Evolutionary conservation across 2,888 invertebrate species (phyloP), one percentile per base, ranked within the genome.

Genomic region (Notodromas monacha): DNA sequence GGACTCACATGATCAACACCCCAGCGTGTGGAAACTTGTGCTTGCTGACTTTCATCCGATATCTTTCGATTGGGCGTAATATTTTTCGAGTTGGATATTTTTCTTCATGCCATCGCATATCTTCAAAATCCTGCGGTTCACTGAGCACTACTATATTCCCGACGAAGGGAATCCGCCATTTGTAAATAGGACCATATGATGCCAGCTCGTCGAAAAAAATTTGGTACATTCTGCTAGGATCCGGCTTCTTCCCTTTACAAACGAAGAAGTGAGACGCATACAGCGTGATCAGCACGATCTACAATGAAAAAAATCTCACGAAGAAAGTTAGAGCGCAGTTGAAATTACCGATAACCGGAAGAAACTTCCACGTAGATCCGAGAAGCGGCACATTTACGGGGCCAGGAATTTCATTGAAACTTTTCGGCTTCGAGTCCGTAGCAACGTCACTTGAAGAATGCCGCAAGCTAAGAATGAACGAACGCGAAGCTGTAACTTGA

Each of bases 121-220:
- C 46, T 38, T 52, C 49, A 27, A 57, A 49, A 38, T 56, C 54
- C n/a, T 54, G 50, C 2, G 56, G 53, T n/a, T 21, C n/a, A 8
- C 8, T 21, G 21, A 21, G 6, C 8, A 21, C 6, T 6, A 21
- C 21, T n/a, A 21, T 8, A 6, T 21, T 21, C n/a, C 21, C 21
- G 21, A 21, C n/a, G 8, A 21, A 8, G 6, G 21, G 21, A 6
- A 21, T 21, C 21, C n/a, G 8, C 21, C n/a, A 6, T n/a, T n/a
- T 21, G 8, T n/a, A 21, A 8, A 21, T 21, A 6, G n/a, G 8
- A 21, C 21, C 21, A 21, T 21, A 21, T 8, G 8, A n/a, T 8
- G 6, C 21, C 6, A 8, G n/a, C 21, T 21, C n/a, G 6, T 6
- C 21, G 8, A 21, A 8, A n/a, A 21, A 21, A n/a, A 21, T 8